Conservation (phyloP, 2,797 vertebrate genomes). For the Sus cebifrons region DNA sequence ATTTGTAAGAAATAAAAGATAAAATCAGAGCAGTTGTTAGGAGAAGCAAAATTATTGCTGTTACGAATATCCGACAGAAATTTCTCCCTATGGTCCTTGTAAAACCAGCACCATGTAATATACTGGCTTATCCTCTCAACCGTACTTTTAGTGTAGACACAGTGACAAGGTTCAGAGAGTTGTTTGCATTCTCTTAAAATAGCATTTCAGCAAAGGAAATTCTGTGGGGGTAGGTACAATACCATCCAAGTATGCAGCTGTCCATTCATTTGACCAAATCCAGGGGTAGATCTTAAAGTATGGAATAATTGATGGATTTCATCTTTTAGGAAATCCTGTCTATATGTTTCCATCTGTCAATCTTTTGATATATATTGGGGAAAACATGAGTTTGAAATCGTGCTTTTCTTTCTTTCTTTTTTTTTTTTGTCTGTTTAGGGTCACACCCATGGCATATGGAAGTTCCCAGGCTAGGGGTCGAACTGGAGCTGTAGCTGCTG, state of each 20-base stretch:
- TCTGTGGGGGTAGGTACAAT: neutral
- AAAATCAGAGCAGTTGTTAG: conserved; percentile 79
- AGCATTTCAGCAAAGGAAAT: neutral
- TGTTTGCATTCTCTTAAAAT: neutral
- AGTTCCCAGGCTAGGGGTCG: too few species aligned
- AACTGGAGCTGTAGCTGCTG: too few species aligned
- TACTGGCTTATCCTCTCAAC: conserved; percentile 65
- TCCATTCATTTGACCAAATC: conserved; percentile 9
- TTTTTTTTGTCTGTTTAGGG: too few species aligned
- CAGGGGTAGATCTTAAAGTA: conserved; percentile 4
- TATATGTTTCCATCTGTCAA: neutral
- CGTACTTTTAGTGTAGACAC: neutral
- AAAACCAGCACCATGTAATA: conserved; percentile 81
- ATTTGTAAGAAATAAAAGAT: conserved; percentile 74
- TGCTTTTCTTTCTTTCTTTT: neutral
- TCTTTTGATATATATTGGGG: conserved; percentile 7
- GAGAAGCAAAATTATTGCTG: conserved; percentile 81
- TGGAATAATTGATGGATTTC: neutral
- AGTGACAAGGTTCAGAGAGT: conserved; percentile 11
- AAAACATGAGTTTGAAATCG: conserved; percentile 15
- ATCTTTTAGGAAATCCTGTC: neutral
- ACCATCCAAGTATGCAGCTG: neutral
- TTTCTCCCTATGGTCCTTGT: conserved; percentile 75
- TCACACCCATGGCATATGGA: too few species aligned
- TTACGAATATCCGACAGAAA: conserved; percentile 76